Conservation (phyloP, 2,888 invertebrate genomes). For the Xestia sexstrigata region DNA sequence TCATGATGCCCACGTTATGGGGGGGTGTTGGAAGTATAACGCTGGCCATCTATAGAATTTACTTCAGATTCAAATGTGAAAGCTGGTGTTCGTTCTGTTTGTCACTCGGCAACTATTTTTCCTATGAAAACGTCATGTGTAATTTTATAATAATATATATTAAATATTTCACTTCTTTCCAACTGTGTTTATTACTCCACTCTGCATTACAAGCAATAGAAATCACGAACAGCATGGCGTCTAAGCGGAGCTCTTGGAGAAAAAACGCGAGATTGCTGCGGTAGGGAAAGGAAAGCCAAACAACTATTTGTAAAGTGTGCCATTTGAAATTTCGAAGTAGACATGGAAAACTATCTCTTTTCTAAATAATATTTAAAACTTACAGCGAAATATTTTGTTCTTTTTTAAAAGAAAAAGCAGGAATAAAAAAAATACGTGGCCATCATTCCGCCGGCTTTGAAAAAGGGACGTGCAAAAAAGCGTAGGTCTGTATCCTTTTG, state of each 20-base stretch:
- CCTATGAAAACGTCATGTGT: no score
- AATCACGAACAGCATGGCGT: slow-evolving; percentile 76
- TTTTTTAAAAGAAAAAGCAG: slow-evolving; percentile 2
- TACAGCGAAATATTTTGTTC: not conserved
- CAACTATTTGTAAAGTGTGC: slow-evolving; percentile 30
- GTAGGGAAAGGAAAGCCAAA: slow-evolving; percentile 49
- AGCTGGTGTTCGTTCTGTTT: no score
- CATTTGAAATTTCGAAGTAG: slow-evolving; percentile 24
- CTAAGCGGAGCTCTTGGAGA: slow-evolving; percentile 57
- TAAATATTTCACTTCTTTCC: no score
- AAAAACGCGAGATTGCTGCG: slow-evolving; percentile 61
- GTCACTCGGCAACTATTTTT: no score
- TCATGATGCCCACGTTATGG: no score
- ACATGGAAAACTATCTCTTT: slow-evolving; percentile 14
- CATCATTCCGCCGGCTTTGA: slow-evolving; percentile 17
- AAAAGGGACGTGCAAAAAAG: slow-evolving; percentile 41
- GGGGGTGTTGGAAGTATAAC: no score
- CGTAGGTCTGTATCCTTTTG: slow-evolving; percentile 36
- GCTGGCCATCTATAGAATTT: no score
- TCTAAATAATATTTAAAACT: not conserved
- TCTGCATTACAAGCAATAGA: no score
- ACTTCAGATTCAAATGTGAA: no score
- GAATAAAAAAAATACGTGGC: slow-evolving; percentile 8
- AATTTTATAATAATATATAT: no score
- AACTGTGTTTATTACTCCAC: no score